Base-by-base conservation (phyloP, 1,140 invertebrate genomes). In the Monomorium pharaonis region DNA sequence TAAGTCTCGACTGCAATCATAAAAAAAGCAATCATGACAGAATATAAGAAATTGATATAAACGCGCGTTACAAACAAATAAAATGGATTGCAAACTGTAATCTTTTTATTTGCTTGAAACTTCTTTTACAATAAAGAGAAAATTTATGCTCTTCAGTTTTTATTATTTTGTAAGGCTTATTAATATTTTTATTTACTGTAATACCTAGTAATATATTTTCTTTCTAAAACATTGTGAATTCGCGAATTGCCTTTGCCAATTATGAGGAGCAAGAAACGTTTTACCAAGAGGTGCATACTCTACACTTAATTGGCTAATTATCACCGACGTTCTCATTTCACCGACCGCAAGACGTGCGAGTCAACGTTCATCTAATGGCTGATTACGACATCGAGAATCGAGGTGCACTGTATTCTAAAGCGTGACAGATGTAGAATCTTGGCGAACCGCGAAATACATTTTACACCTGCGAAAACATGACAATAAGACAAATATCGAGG, bases 1-100 rank as follows among this genome's bases (percentile, higher is more conserved):
- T 99, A 99, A 47, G 98, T 97, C 92, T 98, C 97, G 88, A 98
- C 98, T 98, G 95, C 24, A 97, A 97, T 89, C 93, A 90, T 47
- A 60, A 27, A 72, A 56, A 77, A 42, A 47, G 44, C 37, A 58
- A 27, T 27, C 42, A n/a, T 14, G n/a, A 58, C n/a, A 88, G 4
- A 33, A 65, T 51, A 49, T 47, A 67, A 37, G 27, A 83, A 63
- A 14, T 7, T 63, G 2, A 58, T 18, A 44, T 51, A 33, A 54
- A n/a, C 24, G 16, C 10, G 44, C 56, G 1, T 63, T 49, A 33
- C 9, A 30, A 30, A 27, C 21, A 18, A 21, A 24, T 72, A 12
- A 74, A n/a, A 21, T 33, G 4, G 7, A 14, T n/a, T 63, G 18
- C n/a, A 42, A 77, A 3, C 5, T n/a, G 37, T 27, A 24, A 5